A percentile compares a stretch with the other conserved stretches of the same genome.
These are phyloP conservation scores for Drosophila atroscutellata DNA, from an alignment of 2,888 invertebrate species.

Conservation along the genomic window DNA sequence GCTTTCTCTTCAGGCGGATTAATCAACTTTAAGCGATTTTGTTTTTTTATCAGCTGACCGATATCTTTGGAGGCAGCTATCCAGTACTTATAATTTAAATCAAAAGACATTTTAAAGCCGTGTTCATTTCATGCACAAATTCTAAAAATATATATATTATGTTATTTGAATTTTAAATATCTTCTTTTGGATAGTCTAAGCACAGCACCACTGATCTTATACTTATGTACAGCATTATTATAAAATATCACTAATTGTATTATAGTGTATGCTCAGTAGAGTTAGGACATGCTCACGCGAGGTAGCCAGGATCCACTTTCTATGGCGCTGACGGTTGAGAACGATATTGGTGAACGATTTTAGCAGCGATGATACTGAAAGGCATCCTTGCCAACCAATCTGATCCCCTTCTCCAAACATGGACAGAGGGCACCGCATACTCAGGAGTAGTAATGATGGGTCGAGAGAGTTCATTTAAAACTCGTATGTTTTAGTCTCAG, in stretches of 20 bases:
- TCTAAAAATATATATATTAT: conserved; percentile 10
- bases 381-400: neutral
- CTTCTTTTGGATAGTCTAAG: neutral
- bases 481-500: neutral
- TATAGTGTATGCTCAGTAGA: neutral
- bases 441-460: neutral
- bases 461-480: neutral
- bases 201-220: conserved; percentile 21
- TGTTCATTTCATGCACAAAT: neutral
- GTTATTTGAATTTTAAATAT: neutral
- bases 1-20: conserved; percentile 70
- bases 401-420: neutral
- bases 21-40: conserved; percentile 80
- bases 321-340: neutral
- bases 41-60: conserved; percentile 82
- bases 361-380: neutral
- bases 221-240: neutral
- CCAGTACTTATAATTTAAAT: conserved; percentile 86
- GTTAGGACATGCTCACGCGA: neutral
- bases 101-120: conserved; percentile 84
- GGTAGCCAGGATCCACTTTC: no score
- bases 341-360: neutral
- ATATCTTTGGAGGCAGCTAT: conserved; percentile 84
- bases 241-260: no score
- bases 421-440: neutral